These are phyloP conservation scores for Polypterus bichir DNA, from an alignment of 2,113 vertebrate genomes.

Conservation along the genomic window DNA sequence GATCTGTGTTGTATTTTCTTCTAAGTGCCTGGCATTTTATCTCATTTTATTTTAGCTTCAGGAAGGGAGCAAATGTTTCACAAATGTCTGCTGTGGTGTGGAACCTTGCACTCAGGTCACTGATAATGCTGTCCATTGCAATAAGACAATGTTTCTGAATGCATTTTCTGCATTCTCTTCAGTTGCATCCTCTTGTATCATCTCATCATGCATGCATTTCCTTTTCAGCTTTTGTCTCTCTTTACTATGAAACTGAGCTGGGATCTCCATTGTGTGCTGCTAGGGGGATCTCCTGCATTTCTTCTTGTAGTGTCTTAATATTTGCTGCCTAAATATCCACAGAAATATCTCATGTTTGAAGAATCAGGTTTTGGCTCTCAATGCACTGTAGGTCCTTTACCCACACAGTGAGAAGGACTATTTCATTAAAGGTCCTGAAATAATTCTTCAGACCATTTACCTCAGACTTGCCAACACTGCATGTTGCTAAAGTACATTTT, in stretches of 20 bases:
- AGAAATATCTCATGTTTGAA: slow-evolving; percentile 16
- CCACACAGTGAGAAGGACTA: slow-evolving; percentile 12
- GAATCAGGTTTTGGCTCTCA: slow-evolving; percentile 17
- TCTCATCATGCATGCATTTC: not conserved
- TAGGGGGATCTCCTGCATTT: slow-evolving; percentile 8
- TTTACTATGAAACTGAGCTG: no score
- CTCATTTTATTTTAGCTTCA: slow-evolving; percentile 9
- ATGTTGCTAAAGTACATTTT: slow-evolving; percentile 7
- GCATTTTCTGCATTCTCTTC: slow-evolving; percentile 5
- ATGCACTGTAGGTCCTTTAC: slow-evolving; percentile 18
- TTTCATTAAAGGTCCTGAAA: slow-evolving; percentile 20
- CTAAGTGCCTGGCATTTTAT: slow-evolving; percentile 2
- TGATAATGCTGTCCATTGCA: slow-evolving; percentile 15
- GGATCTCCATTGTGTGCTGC: no score
- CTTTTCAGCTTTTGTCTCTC: no score
- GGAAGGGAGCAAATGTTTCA: slow-evolving; percentile 15
- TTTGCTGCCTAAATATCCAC: slow-evolving; percentile 14
- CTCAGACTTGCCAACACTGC: slow-evolving; percentile 17
- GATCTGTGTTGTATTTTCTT: slow-evolving; percentile 1
- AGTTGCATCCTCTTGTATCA: slow-evolving; percentile 3
- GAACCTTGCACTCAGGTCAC: slow-evolving; percentile 13
- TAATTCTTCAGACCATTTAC: slow-evolving; percentile 14
- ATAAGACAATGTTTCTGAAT: slow-evolving; percentile 18
- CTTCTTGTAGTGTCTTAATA: slow-evolving; percentile 8
- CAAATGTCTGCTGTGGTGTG: slow-evolving; percentile 11